Base-by-base conservation (phyloP, 1,140 invertebrate genomes). In the Pseudobourletiella spinata region DNA sequence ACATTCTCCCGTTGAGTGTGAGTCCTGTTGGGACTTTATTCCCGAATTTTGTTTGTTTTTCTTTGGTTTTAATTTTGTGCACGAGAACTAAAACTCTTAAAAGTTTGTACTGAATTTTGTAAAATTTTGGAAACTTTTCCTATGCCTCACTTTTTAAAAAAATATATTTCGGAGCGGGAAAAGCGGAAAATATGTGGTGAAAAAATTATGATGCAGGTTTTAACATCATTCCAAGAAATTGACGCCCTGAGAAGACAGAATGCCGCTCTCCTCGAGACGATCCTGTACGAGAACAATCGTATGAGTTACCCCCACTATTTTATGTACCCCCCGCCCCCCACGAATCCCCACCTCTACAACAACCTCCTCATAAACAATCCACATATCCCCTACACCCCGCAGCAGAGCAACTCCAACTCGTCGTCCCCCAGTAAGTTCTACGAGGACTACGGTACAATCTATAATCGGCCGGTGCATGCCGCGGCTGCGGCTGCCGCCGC, bases 201-300 rank as follows among this genome's bases (percentile, higher is more conserved):
- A n/a, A n/a, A n/a, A n/a, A n/a, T n/a, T n/a, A n/a, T n/a, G n/a
- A n/a, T 25, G 14, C 39, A 46, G 39, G 42, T 30, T 2, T 6
- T 44, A 25, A 64, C 29, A 69, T 66, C 64, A 46, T 72, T 71
- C 61, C 71, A 71, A 63, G 72, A 72, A 51, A 35, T 66, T 14
- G 71, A 67, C 24, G 42, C 57, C 2, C 43, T 59, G 18, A 61
- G 65, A n/a, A 48, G 64, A 30, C 66, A 67, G 26, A 63, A 68
- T 24, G 62, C 70, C 32, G 56, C 69, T 28, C 63, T 70, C 25
- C 52, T 61, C 16, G 67, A 70, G 15, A 65, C 70, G 15, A 66
- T 70, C 28, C 56, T 72, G 15, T 65, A 54, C 50, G 67, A 70
- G 39, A 65, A 66, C 29, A 46, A 26, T 62, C 57, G 39, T 35